Conservation (phyloP, 2,113 vertebrate genomes). For the Thryonomys swinderianus region DNA sequence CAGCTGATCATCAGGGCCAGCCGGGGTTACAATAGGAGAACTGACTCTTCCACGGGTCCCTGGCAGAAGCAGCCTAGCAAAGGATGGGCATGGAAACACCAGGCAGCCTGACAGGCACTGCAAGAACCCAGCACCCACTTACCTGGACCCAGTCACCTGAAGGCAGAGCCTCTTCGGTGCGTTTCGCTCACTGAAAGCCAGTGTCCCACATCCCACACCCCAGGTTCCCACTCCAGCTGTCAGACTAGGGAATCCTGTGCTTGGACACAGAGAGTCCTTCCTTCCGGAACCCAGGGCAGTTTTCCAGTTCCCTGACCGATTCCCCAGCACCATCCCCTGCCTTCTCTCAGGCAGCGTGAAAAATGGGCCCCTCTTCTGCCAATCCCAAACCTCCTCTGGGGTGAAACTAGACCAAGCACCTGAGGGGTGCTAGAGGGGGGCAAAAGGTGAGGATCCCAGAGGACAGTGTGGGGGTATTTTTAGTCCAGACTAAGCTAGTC, state of each 20-base stretch:
- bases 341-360: background rate
- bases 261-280: background rate
- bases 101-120: background rate
- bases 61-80: background rate
- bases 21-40: background rate
- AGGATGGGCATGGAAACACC: background rate
- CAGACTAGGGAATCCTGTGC: background rate
- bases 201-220: no score
- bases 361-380: background rate
- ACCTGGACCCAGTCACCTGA: background rate
- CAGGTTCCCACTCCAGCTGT: background rate
- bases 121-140: background rate
- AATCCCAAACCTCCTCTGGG: background rate
- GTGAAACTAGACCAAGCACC: background rate
- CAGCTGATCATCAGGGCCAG: background rate
- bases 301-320: background rate
- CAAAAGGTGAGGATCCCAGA: background rate
- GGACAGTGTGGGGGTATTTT: slow-evolving; percentile 49
- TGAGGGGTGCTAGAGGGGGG: background rate
- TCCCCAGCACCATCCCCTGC: no score
- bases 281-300: background rate
- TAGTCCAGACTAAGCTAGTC: slow-evolving; percentile 35
- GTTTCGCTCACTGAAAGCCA: background rate
- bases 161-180: background rate
- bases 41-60: background rate